Conservation (phyloP, 2,113 vertebrate species). For the Rattus norvegicus region DNA sequence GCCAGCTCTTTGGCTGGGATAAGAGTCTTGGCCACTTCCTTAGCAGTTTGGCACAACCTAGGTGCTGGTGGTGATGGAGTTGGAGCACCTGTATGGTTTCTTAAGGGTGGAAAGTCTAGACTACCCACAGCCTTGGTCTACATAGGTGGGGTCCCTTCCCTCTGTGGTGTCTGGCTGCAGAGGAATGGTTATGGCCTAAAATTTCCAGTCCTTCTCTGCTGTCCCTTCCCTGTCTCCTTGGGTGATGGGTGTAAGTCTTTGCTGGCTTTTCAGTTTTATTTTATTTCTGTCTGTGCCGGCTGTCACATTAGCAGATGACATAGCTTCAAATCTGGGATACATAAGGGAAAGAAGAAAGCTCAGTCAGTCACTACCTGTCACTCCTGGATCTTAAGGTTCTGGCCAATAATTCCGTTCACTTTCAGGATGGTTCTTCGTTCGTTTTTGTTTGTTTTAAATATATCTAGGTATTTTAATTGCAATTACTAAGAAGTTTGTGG, state of each 20-base stretch:
- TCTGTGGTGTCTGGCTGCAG: slow-evolving; percentile 18
- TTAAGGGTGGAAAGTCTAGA: not conserved
- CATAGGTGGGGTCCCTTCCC: not conserved
- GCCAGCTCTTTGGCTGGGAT: not conserved
- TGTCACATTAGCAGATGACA: not conserved
- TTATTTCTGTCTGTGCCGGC: not conserved
- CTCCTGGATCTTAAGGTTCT: not conserved
- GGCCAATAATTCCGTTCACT: not conserved
- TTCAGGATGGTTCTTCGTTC: not conserved
- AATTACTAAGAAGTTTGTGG: not conserved
- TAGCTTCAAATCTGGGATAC: not conserved
- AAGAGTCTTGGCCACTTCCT: not conserved
- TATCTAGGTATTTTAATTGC: not conserved
- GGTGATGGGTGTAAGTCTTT: not conserved
- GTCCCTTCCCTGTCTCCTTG: not conserved
- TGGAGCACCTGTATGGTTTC: not conserved
- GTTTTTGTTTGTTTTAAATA: not conserved
- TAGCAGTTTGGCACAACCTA: not conserved
- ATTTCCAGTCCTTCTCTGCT: not conserved
- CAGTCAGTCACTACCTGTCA: no score
- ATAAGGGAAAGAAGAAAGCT: not conserved
- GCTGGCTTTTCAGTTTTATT: not conserved
- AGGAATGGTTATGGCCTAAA: not conserved
- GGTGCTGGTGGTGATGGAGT: no score
- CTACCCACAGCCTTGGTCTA: not conserved